Percentiles rank a stretch among this genome's conserved stretches.
phyloP scores from a whole-genome alignment of 2,888 invertebrate species.

The Coelinius sp. region DNA sequence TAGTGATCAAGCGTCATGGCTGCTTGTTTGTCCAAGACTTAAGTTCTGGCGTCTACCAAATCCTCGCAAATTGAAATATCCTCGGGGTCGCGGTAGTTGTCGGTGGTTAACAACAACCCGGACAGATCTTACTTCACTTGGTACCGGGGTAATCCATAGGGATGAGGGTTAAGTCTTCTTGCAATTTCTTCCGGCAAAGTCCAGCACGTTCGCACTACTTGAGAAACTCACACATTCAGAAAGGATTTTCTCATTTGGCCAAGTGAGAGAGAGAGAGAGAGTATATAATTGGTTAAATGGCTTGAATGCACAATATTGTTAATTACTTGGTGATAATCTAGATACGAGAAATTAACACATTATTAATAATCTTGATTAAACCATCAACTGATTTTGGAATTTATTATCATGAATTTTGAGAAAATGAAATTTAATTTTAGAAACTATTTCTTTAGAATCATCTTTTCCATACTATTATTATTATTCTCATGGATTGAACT shows the following conservation, averaged over 20 bases:
- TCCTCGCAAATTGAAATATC: conserved; percentile 65
- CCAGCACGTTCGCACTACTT: conserved; percentile 46
- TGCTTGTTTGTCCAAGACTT: conserved; percentile 37
- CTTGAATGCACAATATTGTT: not conserved
- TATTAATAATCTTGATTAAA: not conserved
- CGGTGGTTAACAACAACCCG: conserved; percentile 64
- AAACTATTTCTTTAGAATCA: no score
- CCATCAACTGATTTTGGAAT: not conserved
- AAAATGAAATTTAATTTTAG: not conserved
- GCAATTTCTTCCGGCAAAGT: conserved; percentile 50
- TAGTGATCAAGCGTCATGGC: conserved; percentile 13
- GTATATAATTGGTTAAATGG: not conserved
- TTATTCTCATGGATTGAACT: no score
- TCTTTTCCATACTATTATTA: no score
- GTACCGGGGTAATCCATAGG: conserved; percentile 53
- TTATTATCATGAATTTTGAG: not conserved
- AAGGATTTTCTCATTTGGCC: not conserved
- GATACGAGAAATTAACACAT: not conserved
- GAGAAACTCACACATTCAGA: conserved; percentile 13
- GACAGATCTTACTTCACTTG: conserved; percentile 60
- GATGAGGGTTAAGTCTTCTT: conserved; percentile 49
- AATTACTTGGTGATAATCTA: not conserved
- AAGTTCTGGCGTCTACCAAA: conserved; percentile 52
- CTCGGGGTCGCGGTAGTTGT: conserved; percentile 46
- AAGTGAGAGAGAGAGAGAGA: not conserved